phyloP scores from a whole-genome alignment of 2,888 invertebrate species.

The Pelosia muscerda region DNA sequence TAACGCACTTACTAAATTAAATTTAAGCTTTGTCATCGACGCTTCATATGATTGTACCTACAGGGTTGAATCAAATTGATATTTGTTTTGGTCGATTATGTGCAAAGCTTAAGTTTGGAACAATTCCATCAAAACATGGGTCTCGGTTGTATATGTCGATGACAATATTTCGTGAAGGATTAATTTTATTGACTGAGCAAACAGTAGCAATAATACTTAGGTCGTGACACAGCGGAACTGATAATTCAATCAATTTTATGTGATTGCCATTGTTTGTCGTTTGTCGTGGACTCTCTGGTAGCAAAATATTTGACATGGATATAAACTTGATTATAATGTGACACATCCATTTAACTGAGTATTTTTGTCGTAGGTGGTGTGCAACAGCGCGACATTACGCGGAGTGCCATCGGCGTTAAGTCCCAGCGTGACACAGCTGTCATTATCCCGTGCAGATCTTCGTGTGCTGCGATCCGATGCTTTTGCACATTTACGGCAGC shows the following conservation, averaged over 20 bases:
- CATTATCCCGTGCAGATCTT: slow-evolving; percentile 94
- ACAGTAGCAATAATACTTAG: slow-evolving; percentile 67
- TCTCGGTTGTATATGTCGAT: slow-evolving; percentile 62
- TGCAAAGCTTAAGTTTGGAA: slow-evolving; percentile 77
- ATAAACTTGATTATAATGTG: slow-evolving; percentile 42
- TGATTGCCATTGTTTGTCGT: slow-evolving; percentile 46
- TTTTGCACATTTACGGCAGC: slow-evolving; percentile 92
- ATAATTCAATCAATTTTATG: slow-evolving; percentile 56
- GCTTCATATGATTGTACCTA: slow-evolving; percentile 49
- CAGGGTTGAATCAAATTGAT: slow-evolving; percentile 68
- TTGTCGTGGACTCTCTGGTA: slow-evolving; percentile 34
- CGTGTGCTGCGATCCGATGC: slow-evolving; percentile 93
- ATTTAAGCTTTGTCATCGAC: slow-evolving; percentile 48
- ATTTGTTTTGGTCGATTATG: slow-evolving; percentile 75
- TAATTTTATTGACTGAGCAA: slow-evolving; percentile 78
- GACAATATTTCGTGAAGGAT: slow-evolving; percentile 73
- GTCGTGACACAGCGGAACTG: slow-evolving; percentile 62
- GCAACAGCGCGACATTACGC: slow-evolving; percentile 94
- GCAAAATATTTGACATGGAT: slow-evolving; percentile 48
- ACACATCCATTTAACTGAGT: slow-evolving; percentile 35
- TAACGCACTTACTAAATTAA: slow-evolving; percentile 49
- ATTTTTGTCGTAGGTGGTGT: slow-evolving; percentile 90
- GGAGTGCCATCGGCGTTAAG: slow-evolving; percentile 93
- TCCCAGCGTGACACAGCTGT: slow-evolving; percentile 93
- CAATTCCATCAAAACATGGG: slow-evolving; percentile 80